Conservation (phyloP, 2,113 vertebrate species). For the Rhinopomastus cyanomelas region DNA sequence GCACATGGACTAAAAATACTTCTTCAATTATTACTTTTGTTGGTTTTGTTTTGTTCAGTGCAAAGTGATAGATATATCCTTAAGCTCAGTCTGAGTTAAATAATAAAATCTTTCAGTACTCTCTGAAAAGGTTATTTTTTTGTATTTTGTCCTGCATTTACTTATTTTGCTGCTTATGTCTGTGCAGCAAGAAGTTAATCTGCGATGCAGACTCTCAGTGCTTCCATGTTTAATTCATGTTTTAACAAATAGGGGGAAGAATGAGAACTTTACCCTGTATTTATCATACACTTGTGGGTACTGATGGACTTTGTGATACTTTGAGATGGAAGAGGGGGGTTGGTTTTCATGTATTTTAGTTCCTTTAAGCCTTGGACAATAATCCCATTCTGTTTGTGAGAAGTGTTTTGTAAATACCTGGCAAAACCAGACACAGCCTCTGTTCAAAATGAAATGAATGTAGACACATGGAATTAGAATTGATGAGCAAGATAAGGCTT, state of each 20-base stretch:
- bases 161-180: background rate
- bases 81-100: background rate
- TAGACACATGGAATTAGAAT: background rate
- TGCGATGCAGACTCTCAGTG: background rate
- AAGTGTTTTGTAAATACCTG: background rate
- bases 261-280: background rate
- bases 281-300: rapidly evolving
- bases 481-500: no score
- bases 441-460: background rate
- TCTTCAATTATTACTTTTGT: background rate
- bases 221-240: background rate
- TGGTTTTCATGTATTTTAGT: background rate
- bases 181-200: background rate
- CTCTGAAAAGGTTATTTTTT: background rate
- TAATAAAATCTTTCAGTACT: background rate
- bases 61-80: background rate
- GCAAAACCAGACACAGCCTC: background rate
- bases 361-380: background rate
- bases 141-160: background rate
- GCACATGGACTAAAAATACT: background rate
- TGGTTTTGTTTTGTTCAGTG: background rate
- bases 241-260: background rate
- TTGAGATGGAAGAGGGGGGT: background rate
- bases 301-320: background rate
- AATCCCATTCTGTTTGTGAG: background rate